These are phyloP conservation scores for Lepidochrysops patricia DNA, from an alignment of 2,888 invertebrate species.

Conservation along the genomic window DNA sequence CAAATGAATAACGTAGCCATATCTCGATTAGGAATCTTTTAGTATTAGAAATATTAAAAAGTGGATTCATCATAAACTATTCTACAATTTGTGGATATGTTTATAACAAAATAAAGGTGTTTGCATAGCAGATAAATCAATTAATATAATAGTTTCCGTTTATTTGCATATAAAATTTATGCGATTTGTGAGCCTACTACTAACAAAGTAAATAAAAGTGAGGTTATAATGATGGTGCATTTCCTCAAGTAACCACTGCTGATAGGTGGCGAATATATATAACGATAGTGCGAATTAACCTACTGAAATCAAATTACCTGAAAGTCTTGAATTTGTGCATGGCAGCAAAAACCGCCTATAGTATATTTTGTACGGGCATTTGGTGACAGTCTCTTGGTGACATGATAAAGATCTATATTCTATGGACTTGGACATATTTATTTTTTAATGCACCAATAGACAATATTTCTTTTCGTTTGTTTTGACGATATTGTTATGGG, in stretches of 20 bases:
- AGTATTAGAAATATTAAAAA: too few species aligned
- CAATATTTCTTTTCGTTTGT: too few species aligned
- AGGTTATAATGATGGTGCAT: constrained; percentile 62
- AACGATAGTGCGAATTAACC: constrained; percentile 11
- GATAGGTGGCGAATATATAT: constrained; percentile 13
- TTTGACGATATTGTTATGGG: too few species aligned
- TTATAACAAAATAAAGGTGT: background rate
- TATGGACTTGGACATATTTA: too few species aligned
- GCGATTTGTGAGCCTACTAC: background rate
- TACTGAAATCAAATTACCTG: constrained; percentile 42
- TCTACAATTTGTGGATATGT: background rate
- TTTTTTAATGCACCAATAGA: too few species aligned
- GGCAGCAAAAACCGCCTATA: constrained; percentile 61
- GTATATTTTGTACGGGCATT: constrained; percentile 65
- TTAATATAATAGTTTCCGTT: background rate
- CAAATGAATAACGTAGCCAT: too few species aligned
- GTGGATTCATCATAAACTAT: too few species aligned
- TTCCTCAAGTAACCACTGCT: constrained; percentile 12
- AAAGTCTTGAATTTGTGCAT: constrained; percentile 69
- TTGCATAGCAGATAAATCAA: background rate
- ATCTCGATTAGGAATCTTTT: too few species aligned
- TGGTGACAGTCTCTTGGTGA: constrained; percentile 59
- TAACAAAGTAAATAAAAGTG: constrained; percentile 21
- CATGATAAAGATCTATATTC: constrained; percentile 54
- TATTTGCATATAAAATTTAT: background rate